Evolutionary conservation across 2,888 invertebrate genomes (phyloP), one percentile per base, ranked within the genome.

Genomic region (Agrotis exclamationis): DNA sequence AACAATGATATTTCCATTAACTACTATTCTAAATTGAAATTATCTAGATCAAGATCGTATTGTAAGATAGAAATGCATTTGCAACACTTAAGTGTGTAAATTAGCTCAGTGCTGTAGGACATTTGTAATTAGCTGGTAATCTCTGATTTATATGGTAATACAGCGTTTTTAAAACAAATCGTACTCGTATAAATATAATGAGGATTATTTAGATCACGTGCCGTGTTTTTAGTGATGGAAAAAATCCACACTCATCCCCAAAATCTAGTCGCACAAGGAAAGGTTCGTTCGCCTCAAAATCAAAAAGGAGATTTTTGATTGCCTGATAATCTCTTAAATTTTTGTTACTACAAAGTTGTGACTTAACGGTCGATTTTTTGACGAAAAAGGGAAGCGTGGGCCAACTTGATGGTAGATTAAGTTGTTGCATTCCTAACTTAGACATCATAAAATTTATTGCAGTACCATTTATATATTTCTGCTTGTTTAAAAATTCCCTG

Each of bases 1-100:
- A 87, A 90, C 91, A 91, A 93, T 92, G 93, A 95, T 92, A 92
- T 91, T 90, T 92, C 91, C 91, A 92, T 92, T 92, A 90, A 86
- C 88, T 88, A 89, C 89, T 89, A 88, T 89, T 88, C 85, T 86
- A 86, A 85, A 88, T 86, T 83, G 82, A 85, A 84, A 80, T 87
- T 86, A 89, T 89, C 89, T 87, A 85, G 86, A 89, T 86, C 83
- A 76, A 84, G 87, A 88, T 90, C 74, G 66, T 70, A 83, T 62
- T 74, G 70, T 64, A 18, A 83, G 87, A 88, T 89, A 80, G 47
- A 74, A 57, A 66, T 78, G 63, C 53, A 73, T 70, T 82, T 63
- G 68, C 65, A 75, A 71, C 63, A 65, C 68, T 65, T 71, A 78
- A 64, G 71, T 74, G 79, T 65, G 56, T 68, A 75, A 76, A 77